phyloP scores from a whole-genome alignment of 53 echinoderm and acorn worm species.

The Apostichopus leukothele region DNA sequence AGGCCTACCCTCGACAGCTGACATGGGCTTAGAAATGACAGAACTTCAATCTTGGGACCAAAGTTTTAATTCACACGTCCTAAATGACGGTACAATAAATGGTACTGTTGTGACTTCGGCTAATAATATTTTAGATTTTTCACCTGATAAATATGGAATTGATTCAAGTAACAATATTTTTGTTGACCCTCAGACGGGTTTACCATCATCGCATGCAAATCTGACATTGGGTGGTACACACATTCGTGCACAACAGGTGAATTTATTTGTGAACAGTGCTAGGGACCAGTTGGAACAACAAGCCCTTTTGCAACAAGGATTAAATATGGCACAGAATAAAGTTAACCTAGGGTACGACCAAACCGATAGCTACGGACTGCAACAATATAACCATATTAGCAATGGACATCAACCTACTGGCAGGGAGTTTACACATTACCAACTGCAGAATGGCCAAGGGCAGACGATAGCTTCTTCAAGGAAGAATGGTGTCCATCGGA shows the following conservation, averaged over 20 bases:
- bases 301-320: conserved; percentile 41
- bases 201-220: conserved; percentile 54
- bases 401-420: conserved; percentile 8
- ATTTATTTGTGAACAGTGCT: conserved; percentile 71
- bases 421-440: conserved; percentile 28
- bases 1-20: conserved; percentile 35
- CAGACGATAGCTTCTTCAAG: conserved; percentile 14
- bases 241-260: conserved; percentile 56
- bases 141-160: conserved; percentile 70
- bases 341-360: background rate
- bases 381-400: conserved; percentile 30
- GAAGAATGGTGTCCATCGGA: conserved; percentile 37
- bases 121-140: conserved; percentile 69
- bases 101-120: background rate
- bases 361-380: conserved; percentile 15
- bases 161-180: conserved; percentile 63
- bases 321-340: conserved; percentile 4
- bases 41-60: conserved; percentile 32
- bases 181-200: conserved; percentile 94
- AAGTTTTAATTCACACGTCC: background rate
- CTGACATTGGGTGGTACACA: conserved; percentile 40
- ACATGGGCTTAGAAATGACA: conserved; percentile 40
- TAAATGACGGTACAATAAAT: conserved; percentile 2
- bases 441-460: conserved; percentile 40
- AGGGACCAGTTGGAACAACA: conserved; percentile 48